phyloP scores from a whole-genome alignment of 1,140 invertebrate species.

The Coelopa frigida region DNA sequence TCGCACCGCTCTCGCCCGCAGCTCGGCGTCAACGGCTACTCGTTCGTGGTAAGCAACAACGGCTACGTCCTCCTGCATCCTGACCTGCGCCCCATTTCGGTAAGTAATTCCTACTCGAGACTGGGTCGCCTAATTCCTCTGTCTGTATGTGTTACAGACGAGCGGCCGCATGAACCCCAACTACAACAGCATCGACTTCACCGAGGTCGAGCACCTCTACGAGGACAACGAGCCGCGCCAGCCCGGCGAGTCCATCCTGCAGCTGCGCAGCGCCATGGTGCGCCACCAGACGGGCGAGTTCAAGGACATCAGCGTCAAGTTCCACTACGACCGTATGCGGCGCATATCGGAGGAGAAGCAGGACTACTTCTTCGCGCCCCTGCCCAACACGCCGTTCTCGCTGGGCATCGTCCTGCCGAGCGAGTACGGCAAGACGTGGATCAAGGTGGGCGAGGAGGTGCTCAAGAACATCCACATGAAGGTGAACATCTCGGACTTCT shows the following conservation, averaged over 20 bases:
- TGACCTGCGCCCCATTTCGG: slow-evolving; percentile 61
- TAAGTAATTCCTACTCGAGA: slow-evolving; percentile 44
- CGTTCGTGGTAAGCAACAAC: slow-evolving; percentile 93
- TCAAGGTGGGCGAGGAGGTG: slow-evolving; percentile 65
- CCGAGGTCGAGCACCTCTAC: slow-evolving; percentile 84
- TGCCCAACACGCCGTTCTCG: slow-evolving; percentile 79
- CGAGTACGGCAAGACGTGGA: slow-evolving; percentile 67
- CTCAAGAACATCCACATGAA: slow-evolving; percentile 56
- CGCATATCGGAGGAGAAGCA: slow-evolving; percentile 71
- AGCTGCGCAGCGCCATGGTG: slow-evolving; percentile 65
- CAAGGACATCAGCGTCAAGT: slow-evolving; percentile 61
- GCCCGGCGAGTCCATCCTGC: slow-evolving; percentile 48
- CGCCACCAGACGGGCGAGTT: slow-evolving; percentile 60
- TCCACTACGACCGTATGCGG: slow-evolving; percentile 75
- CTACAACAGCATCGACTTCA: slow-evolving; percentile 93
- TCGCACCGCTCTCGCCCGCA: slow-evolving; percentile 39
- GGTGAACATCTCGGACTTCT: slow-evolving; percentile 61
- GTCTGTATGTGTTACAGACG: slow-evolving; percentile 4
- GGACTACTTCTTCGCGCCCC: slow-evolving; percentile 74
- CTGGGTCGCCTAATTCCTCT: background rate
- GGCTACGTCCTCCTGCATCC: slow-evolving; percentile 84
- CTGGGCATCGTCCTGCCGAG: slow-evolving; percentile 65
- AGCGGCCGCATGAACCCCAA: slow-evolving; percentile 76
- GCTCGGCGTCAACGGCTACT: slow-evolving; percentile 92
- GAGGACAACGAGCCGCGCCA: slow-evolving; percentile 50